Conservation (phyloP, 2,113 vertebrate species). For the Clarias macrocephalus region DNA sequence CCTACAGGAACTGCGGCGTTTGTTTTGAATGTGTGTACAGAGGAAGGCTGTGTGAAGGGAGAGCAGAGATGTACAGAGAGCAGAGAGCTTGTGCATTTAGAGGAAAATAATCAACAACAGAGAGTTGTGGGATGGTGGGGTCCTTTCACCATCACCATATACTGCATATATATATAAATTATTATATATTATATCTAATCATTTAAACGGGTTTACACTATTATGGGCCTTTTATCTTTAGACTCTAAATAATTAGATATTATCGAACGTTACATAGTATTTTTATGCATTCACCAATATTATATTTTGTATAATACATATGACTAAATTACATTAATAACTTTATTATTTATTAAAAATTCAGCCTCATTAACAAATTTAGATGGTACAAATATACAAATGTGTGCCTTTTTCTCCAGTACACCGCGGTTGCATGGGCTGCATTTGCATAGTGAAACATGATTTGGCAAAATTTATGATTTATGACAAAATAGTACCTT, state of each 20-base stretch:
- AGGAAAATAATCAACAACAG: neutral
- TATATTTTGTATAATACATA: too few species aligned
- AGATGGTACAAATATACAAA: neutral
- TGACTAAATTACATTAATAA: too few species aligned
- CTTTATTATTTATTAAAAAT: too few species aligned
- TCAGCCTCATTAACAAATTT: neutral
- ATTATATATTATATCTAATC: too few species aligned
- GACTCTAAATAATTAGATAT: too few species aligned
- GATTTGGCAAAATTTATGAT: neutral
- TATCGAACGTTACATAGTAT: too few species aligned
- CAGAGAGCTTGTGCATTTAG: neutral
- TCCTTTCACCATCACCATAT: neutral
- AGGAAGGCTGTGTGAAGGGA: neutral
- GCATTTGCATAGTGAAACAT: slow-evolving; percentile 3
- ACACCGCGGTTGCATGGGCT: neutral
- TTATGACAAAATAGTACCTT: neutral
- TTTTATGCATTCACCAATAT: too few species aligned
- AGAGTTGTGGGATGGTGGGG: neutral
- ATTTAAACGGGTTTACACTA: too few species aligned
- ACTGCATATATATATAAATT: too few species aligned
- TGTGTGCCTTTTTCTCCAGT: neutral
- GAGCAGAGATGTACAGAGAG: too few species aligned
- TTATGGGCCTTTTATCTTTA: too few species aligned
- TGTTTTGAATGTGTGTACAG: neutral
- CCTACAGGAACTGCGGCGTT: neutral